Percentiles rank a stretch among this genome's conserved stretches.
Evolutionary conservation across 2,888 invertebrate species (phyloP).

Genomic region (Agonopterix heracliana): DNA sequence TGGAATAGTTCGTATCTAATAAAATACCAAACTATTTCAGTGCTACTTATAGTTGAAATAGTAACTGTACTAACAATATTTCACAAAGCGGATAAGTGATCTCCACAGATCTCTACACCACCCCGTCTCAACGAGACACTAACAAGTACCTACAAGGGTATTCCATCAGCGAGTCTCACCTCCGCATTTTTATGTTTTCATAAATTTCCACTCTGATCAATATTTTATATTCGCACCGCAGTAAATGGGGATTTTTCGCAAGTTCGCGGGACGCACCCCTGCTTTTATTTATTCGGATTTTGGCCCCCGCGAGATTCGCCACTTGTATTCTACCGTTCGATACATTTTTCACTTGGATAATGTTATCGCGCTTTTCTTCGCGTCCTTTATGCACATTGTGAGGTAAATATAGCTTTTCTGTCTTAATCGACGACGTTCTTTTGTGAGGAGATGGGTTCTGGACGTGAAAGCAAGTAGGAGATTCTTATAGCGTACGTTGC

Average conservation of each 20-base stretch:
- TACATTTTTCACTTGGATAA: constrained; percentile 63
- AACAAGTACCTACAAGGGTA: constrained; percentile 38
- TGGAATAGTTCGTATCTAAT: too few species aligned
- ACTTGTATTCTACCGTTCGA: constrained; percentile 48
- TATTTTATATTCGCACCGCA: constrained; percentile 65
- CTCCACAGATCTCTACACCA: too few species aligned
- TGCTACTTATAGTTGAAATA: too few species aligned
- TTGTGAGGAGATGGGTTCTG: not conserved
- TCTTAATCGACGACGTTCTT: constrained; percentile 18
- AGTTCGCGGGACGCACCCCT: constrained; percentile 37
- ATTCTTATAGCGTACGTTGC: too few species aligned
- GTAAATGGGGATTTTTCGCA: constrained; percentile 51
- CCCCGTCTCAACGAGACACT: too few species aligned
- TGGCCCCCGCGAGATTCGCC: constrained; percentile 52
- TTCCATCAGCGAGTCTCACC: constrained; percentile 58
- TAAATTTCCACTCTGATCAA: constrained; percentile 69
- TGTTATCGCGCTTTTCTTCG: constrained; percentile 52
- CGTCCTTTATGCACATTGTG: constrained; percentile 28
- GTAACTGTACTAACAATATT: too few species aligned
- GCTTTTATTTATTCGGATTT: constrained; percentile 49
- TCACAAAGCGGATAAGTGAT: too few species aligned
- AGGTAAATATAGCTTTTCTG: constrained; percentile 20
- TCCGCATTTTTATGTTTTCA: constrained; percentile 69
- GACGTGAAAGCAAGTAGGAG: too few species aligned
- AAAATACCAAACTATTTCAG: too few species aligned